Base-by-base conservation (phyloP, 2,797 vertebrate genomes). In the Danio tinwini region DNA sequence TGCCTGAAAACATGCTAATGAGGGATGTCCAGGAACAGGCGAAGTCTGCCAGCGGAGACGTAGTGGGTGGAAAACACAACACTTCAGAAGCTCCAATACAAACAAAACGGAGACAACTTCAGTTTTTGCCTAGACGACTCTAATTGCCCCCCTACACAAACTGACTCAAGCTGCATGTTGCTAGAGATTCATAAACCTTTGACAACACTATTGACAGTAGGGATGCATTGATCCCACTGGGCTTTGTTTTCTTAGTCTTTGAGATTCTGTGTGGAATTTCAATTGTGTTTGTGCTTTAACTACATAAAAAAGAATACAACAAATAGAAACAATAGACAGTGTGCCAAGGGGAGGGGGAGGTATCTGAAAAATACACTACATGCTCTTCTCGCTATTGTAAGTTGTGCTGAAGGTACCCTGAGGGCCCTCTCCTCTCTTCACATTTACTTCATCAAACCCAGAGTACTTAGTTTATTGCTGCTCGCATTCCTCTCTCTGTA, bases 1-100 rank as follows among this genome's bases (percentile, higher is more conserved):
- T 78, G 86, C 85, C 85, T 88, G 69, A 86, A 87, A 78, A 88
- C 78, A 87, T 86, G 85, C 78, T 87, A 90, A 91, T 90, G 84
- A 85, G 80, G 83, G 76, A 13, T 87, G 81, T 78, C 86, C 53
- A 75, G 81, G 78, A 86, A 83, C 78, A 81, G 83, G 72, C 29
- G 78, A 83, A 68, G 77, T 83, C 77, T 80, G 81, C 85, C 73
- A n/a, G 80, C 72, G 73, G 67, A 86, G 82, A 84, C 68, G 2
- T 76, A 80, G 77, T 80, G 63, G 73, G 77, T 68, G 76, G 76
- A 82, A 85, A 85, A 79, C 80, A 79, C 77, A 84, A 74, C 70
- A 78, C 81, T 82, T 79, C 70, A 78, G 75, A 79, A n/a, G 45
- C 70, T 68, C 71, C 19, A 53, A 80, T 69, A 79, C 62, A 56